Evolutionary conservation across 2,113 vertebrate genomes (phyloP), one percentile per base, ranked within the genome.

Genomic region (Ceratotherium simum): DNA sequence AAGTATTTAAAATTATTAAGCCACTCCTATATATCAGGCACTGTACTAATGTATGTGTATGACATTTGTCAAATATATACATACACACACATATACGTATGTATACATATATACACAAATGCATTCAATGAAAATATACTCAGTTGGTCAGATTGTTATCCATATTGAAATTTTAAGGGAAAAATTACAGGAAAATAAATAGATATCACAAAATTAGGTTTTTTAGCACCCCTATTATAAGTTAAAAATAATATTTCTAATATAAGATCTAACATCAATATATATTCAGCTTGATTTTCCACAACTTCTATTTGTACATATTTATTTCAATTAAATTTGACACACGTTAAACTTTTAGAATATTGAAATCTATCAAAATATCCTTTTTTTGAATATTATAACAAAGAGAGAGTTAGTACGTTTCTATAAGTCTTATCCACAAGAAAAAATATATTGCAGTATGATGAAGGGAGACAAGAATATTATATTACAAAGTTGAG

Each of bases 381-480:
- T 31, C 1, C 6, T 58, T 83, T 88, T 76, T 21, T 18, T 90
- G 48, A 91, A 54, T 84, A 96, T 81, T 64, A 83, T 31, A 91
- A 80, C 29, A 96, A 64, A 69, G 51, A 51, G 18, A 54, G n/a
- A 88, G 62, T 36, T 1, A 85, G 46, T 58, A 21, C 78, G 91
- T 78, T 93, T 2, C 67, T 86, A 2, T 69, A 79, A 76, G 69
- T 89, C 72, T 64, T 91, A 82, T 86, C 76, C 81, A 93, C 31
- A 91, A 79, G 64, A 93, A 96, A 97, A 93, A 75, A 86, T 51
- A 96, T 17, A 90, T 46, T 93, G 18, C 3, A 89, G 13, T 69
- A 46, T 58, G 86, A 95, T 91, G 31, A 90, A 88, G 94, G 23
- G 21, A 89, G 78, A 96, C 96, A 97, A 97, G 85, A 92, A 67